Conservation (phyloP, 2,888 invertebrate species). For the Mongoloraphidia duomilia region DNA sequence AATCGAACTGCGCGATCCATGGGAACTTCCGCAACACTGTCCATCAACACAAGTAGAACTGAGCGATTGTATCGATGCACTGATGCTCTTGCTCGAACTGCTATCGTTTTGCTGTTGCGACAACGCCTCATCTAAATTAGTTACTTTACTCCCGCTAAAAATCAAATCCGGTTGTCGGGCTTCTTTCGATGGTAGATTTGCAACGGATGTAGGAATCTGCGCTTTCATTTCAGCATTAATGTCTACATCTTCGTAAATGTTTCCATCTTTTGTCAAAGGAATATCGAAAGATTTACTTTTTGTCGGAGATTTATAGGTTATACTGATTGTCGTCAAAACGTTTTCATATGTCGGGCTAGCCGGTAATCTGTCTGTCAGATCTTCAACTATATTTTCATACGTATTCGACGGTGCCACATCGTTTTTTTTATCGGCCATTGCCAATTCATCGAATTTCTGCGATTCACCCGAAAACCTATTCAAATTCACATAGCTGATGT, state of each 20-base stretch:
- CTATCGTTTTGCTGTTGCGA: neutral
- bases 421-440: neutral
- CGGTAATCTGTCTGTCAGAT: conserved; percentile 23
- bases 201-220: conserved; percentile 37
- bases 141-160: neutral
- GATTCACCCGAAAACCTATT: conserved; percentile 28
- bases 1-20: too few species aligned
- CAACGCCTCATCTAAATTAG: conserved; percentile 3
- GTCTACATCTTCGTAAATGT: conserved; percentile 43
- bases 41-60: too few species aligned
- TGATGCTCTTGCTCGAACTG: too few species aligned
- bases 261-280: conserved; percentile 23
- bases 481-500: conserved; percentile 36
- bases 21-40: too few species aligned
- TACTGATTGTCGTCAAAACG: conserved; percentile 55
- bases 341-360: conserved; percentile 37
- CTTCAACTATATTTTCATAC: conserved; percentile 2
- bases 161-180: conserved; percentile 35
- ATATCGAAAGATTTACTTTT: conserved; percentile 21
- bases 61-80: too few species aligned
- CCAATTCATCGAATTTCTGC: neutral
- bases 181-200: conserved; percentile 40
- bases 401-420: neutral
- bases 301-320: conserved; percentile 52
- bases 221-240: conserved; percentile 38